phyloP scores from a whole-genome alignment of 2,888 invertebrate genomes.

The Trachelus stipa region DNA sequence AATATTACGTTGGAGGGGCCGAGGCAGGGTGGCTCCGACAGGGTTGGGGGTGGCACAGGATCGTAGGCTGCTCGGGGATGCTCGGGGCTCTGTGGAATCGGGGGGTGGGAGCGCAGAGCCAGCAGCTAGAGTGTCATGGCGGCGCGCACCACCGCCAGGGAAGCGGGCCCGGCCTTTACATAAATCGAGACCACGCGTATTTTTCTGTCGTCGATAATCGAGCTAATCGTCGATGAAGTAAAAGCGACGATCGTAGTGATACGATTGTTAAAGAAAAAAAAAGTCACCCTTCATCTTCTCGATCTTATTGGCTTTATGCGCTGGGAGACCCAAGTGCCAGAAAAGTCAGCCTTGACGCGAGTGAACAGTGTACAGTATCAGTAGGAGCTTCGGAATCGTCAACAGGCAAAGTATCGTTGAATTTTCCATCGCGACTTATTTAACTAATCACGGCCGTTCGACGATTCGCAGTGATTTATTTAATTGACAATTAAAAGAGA shows the following conservation, averaged over 20 bases:
- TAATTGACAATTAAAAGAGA: neutral
- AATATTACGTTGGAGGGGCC: slow-evolving; percentile 65
- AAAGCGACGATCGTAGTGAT: neutral
- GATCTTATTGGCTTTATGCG: no score
- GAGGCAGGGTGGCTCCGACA: slow-evolving; percentile 44
- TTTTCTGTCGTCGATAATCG: neutral
- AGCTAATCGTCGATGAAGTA: neutral
- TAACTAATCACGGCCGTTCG: neutral
- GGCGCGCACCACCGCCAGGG: slow-evolving; percentile 61
- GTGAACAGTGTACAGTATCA: neutral
- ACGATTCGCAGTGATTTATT: neutral
- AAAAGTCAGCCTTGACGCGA: neutral
- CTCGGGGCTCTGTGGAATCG: neutral
- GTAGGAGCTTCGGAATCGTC: neutral
- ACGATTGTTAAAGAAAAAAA: neutral
- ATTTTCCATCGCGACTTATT: neutral
- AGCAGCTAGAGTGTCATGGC: slow-evolving; percentile 59
- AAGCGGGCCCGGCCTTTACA: slow-evolving; percentile 50
- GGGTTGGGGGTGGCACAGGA: slow-evolving; percentile 37
- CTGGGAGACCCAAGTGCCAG: no score
- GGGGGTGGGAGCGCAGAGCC: slow-evolving; percentile 28
- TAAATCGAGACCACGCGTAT: slow-evolving; percentile 21
- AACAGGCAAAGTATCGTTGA: neutral
- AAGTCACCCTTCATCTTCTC: no score
- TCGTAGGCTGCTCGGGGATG: slow-evolving; percentile 19